Conservation (phyloP, 2,113 vertebrate genomes). For the Heterocephalus glaber region DNA sequence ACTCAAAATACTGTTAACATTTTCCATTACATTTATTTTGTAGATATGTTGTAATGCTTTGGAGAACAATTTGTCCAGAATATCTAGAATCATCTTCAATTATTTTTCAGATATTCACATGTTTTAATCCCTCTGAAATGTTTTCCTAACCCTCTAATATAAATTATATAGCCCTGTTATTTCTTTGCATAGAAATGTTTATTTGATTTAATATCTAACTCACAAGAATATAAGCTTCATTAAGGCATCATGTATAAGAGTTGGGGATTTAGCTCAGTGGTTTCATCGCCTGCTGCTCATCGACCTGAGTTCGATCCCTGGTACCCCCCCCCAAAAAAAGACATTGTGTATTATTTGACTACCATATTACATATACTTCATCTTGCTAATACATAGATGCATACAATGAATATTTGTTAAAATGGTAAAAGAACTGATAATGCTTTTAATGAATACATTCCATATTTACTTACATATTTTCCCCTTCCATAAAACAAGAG, state of each 20-base stretch:
- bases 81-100: background rate
- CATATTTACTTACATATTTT: background rate
- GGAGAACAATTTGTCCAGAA: background rate
- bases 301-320: too few species aligned
- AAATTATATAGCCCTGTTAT: slow-evolving; percentile 26
- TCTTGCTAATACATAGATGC: background rate
- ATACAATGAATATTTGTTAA: slow-evolving; percentile 30
- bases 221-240: background rate
- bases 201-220: slow-evolving; percentile 50
- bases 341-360: background rate
- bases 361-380: background rate
- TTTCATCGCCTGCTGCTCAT: too few species aligned
- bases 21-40: slow-evolving; percentile 29
- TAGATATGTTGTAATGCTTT: background rate
- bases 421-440: background rate
- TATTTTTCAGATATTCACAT: slow-evolving; percentile 27
- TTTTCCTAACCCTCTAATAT: background rate
- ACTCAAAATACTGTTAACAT: background rate
- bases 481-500: background rate
- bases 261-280: too few species aligned
- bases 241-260: background rate
- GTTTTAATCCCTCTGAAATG: background rate
- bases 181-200: background rate
- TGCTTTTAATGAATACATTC: background rate
- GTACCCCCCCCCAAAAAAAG: too few species aligned